Conservation (phyloP, 2,113 vertebrate genomes). For the Rhinogobius similis region DNA sequence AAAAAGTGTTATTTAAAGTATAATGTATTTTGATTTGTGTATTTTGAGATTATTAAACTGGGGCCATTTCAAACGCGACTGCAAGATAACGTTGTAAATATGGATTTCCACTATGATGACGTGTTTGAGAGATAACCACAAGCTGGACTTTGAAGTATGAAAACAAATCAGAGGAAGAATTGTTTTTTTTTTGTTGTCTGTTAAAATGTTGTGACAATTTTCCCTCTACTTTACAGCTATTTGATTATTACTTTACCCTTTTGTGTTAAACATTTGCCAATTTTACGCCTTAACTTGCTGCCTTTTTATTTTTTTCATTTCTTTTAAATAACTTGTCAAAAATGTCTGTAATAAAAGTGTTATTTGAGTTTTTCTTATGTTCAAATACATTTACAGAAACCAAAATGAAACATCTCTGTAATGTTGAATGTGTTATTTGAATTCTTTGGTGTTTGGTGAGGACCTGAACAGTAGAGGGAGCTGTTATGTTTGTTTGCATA, state of each 20-base stretch:
- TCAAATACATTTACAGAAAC: too few relatives aligned
- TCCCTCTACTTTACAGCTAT: not conserved
- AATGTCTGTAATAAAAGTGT: too few relatives aligned
- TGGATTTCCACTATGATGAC: not conserved
- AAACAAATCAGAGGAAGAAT: not conserved
- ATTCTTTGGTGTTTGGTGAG: not conserved
- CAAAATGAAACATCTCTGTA: too few relatives aligned
- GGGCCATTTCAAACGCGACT: not conserved
- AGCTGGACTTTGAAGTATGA: slow-evolving; percentile 5
- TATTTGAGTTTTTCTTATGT: too few relatives aligned
- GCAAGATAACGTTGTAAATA: not conserved
- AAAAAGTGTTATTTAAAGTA: too few relatives aligned
- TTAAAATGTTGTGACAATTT: not conserved
- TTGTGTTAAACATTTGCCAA: too few relatives aligned
- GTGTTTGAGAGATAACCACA: not conserved
- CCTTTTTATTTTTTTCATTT: too few relatives aligned
- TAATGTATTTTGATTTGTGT: not conserved
- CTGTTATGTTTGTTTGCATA: not conserved
- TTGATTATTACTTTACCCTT: too few relatives aligned
- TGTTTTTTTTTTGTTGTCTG: not conserved
- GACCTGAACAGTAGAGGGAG: not conserved
- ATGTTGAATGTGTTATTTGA: too few relatives aligned
- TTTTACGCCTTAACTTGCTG: too few relatives aligned
- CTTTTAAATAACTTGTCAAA: too few relatives aligned
- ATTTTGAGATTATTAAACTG: not conserved